Evolutionary conservation across 2,113 vertebrate genomes (phyloP), one percentile per base, ranked within the genome.

Genomic region (Megaceryle torquata): DNA sequence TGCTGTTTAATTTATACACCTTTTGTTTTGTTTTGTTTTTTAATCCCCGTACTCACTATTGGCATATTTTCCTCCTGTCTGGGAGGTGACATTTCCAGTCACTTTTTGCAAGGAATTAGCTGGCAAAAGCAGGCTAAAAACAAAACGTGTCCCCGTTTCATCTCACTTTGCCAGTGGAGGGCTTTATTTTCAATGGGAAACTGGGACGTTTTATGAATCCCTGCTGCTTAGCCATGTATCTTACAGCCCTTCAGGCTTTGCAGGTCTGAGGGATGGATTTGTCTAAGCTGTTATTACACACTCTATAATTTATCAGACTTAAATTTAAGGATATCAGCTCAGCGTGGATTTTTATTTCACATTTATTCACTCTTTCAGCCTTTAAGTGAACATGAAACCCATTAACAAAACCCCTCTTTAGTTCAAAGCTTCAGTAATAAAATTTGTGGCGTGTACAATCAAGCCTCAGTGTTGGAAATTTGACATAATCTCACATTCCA

Each of bases 331-430:
- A 44, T 77, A 95, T 64, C 72, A 43, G 51, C 51, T 93, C 82
- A 71, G 54, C 1, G 9, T 54, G 56, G 80, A 79, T 54, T 87
- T 96, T 85, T 80, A 76, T 79, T 94, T 90, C 82, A 24, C 68
- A 37, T 93, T 96, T 87, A 78, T 93, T 82, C 68, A 29, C 37
- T 82, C 83, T 86, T 78, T 64, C 71, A 82, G 83, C 61, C 28
- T 82, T 37, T 53, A 76, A 82, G 65, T 31, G 43, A 88, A 68
- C 28, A 37, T 0, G 22, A 91, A 79, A 84, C 54, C 3, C 3
- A 41, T 41, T 46, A 89, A 68, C 29, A 57, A 74, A 54, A 5
- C 16, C 8, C 3, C 8, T 46, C 59, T 77, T 74, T 4, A 79
- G n/a, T 44, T 79, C 77, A 72, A 41, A 85, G 57, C 74, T 54